These are phyloP conservation scores for Pavo muticus DNA, from an alignment of 2,113 vertebrate species.

Conservation along the genomic window DNA sequence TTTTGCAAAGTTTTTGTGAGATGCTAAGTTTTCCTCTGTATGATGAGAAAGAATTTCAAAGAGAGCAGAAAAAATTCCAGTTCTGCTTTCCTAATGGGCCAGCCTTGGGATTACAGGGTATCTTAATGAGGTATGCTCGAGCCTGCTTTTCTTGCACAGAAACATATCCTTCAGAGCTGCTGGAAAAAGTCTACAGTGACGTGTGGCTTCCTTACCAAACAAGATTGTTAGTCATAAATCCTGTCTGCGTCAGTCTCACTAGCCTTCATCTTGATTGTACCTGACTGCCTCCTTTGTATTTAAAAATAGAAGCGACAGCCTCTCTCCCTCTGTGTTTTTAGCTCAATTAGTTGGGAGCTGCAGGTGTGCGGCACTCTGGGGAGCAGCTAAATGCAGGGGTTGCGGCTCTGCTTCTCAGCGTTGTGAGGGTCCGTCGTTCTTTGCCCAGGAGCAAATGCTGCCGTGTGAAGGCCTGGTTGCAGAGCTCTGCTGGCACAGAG, in stretches of 20 bases:
- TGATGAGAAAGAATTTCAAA: not conserved
- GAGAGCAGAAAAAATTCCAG: not conserved
- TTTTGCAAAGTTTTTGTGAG: not conserved
- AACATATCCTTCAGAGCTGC: not conserved
- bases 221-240: not conserved
- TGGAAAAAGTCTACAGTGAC: not conserved
- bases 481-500: not conserved
- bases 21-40: not conserved
- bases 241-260: constrained; percentile 29
- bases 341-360: constrained; percentile 46
- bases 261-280: constrained; percentile 25
- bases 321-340: constrained; percentile 1
- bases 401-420: not conserved
- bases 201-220: not conserved
- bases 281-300: constrained; percentile 39
- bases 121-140: not conserved
- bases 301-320: constrained; percentile 54
- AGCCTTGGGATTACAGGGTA: not conserved
- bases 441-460: not conserved
- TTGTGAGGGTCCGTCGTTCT: constrained; percentile 30
- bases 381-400: constrained; percentile 50
- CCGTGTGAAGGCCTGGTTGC: not conserved
- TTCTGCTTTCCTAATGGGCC: not conserved
- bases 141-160: not conserved
- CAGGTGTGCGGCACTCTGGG: constrained; percentile 11